A percentile compares a stretch with the other conserved stretches of the same genome.
phyloP scores from a whole-genome alignment of 1,140 invertebrate species.

The Rhizoglyphus robini region DNA sequence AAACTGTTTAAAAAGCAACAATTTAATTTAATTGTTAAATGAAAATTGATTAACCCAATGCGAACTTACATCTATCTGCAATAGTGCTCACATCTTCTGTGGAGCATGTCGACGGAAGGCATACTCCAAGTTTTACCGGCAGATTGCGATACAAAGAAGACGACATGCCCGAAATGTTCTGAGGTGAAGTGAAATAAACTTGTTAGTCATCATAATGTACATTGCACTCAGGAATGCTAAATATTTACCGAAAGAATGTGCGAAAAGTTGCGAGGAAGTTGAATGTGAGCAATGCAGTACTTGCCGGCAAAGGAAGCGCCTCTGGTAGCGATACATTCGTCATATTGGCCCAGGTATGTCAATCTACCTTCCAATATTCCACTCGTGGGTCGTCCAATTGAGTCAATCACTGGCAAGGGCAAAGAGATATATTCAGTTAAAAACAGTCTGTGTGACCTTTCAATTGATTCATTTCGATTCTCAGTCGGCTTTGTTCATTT shows the following conservation, averaged over 20 bases:
- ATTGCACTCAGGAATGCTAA: background rate
- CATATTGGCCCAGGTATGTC: conserved; percentile 25
- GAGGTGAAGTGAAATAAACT: background rate
- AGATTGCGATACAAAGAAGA: background rate
- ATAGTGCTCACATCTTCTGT: conserved; percentile 14
- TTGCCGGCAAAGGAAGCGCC: conserved; percentile 16
- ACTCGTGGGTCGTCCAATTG: conserved; percentile 24
- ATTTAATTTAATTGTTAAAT: background rate
- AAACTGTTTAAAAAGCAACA: conserved; percentile 3
- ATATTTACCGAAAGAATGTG: conserved; percentile 15
- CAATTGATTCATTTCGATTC: too few relatives aligned
- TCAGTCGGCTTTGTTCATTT: too few relatives aligned
- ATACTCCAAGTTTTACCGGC: conserved; percentile 19
- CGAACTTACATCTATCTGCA: conserved; percentile 18
- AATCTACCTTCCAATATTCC: conserved; percentile 25
- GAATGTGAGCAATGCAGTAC: conserved; percentile 25
- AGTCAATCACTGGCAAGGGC: conserved; percentile 26
- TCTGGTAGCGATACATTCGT: conserved; percentile 25
- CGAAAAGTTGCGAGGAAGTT: conserved; percentile 8
- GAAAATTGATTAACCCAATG: background rate
- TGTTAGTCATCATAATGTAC: background rate
- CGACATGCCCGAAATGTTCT: conserved; percentile 18
- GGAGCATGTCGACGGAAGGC: conserved; percentile 22
- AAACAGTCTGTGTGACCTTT: too few relatives aligned
- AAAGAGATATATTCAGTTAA: background rate